phyloP scores from a whole-genome alignment of 2,888 invertebrate genomes.

The Polymixis lichenea region DNA sequence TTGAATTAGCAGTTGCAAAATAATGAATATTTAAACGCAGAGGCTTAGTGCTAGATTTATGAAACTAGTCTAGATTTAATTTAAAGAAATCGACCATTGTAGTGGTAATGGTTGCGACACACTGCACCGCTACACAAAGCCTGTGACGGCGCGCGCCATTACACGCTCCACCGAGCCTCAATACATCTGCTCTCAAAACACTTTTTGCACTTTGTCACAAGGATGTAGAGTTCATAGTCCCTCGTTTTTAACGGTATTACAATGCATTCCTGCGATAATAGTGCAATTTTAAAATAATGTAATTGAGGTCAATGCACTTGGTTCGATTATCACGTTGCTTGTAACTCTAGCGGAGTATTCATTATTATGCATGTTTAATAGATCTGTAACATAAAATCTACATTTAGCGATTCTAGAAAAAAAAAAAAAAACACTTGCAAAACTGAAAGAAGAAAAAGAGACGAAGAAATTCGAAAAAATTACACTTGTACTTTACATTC shows the following conservation, averaged over 20 bases:
- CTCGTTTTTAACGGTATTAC: conserved; percentile 55
- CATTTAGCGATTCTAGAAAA: no score
- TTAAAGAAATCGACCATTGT: conserved; percentile 53
- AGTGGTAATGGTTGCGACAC: conserved; percentile 57
- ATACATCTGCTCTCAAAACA: conserved; percentile 48
- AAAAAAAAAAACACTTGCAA: no score
- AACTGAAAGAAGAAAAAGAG: no score
- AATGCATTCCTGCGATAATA: conserved; percentile 51
- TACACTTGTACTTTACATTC: not conserved
- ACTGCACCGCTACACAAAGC: conserved; percentile 52
- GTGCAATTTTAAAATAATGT: conserved; percentile 56
- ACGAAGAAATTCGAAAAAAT: no score
- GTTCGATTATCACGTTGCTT: conserved; percentile 24
- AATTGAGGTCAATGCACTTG: conserved; percentile 59
- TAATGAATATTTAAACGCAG: not conserved
- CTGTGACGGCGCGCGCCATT: conserved; percentile 69
- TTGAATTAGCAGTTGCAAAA: not conserved
- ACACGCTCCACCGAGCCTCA: conserved; percentile 71
- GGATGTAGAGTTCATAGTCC: conserved; percentile 70
- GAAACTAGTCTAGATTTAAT: conserved; percentile 57
- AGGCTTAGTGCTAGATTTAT: conserved; percentile 11
- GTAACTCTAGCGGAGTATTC: not conserved
- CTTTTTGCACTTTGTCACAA: conserved; percentile 64
- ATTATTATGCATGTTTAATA: not conserved
- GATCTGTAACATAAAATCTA: not conserved